phyloP scores from a whole-genome alignment of 2,113 vertebrate species.

The Stigmatopora nigra region DNA sequence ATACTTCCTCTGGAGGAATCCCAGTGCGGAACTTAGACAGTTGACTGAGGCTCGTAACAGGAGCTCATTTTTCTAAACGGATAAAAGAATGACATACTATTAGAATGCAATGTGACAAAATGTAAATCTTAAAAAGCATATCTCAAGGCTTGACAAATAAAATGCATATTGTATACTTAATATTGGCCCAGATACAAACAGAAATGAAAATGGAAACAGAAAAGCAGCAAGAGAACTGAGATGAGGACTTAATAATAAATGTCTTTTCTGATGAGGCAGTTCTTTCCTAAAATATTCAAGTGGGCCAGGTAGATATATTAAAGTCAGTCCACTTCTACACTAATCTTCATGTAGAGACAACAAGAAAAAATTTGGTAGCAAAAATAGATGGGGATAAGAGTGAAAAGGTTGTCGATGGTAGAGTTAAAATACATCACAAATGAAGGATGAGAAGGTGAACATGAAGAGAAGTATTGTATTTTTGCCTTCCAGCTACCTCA shows the following conservation, averaged over 20 bases:
- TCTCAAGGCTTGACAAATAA: background rate
- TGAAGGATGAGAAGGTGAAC: background rate
- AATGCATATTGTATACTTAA: slow-evolving; percentile 8
- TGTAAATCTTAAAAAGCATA: background rate
- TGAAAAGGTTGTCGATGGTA: slow-evolving; percentile 3
- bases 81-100: slow-evolving; percentile 8
- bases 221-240: slow-evolving; percentile 17
- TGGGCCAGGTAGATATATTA: slow-evolving; percentile 42
- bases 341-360: slow-evolving; percentile 27
- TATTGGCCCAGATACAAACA: slow-evolving; percentile 9
- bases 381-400: slow-evolving; percentile 15
- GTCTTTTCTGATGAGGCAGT: slow-evolving; percentile 24
- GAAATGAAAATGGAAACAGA: slow-evolving; percentile 29
- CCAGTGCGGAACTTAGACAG: slow-evolving; percentile 80
- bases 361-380: slow-evolving; percentile 18
- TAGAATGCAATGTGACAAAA: slow-evolving; percentile 2
- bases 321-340: slow-evolving; percentile 25
- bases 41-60: slow-evolving; percentile 75
- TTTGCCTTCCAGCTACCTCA: slow-evolving; percentile 13
- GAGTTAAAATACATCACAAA: slow-evolving; percentile 14
- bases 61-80: slow-evolving; percentile 78
- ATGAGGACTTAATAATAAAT: slow-evolving; percentile 47
- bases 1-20: slow-evolving; percentile 74
- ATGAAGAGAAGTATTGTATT: background rate
- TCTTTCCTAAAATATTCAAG: slow-evolving; percentile 56